Base-by-base conservation (phyloP, 2,113 vertebrate genomes). In the Beaufortia kweichowensis region DNA sequence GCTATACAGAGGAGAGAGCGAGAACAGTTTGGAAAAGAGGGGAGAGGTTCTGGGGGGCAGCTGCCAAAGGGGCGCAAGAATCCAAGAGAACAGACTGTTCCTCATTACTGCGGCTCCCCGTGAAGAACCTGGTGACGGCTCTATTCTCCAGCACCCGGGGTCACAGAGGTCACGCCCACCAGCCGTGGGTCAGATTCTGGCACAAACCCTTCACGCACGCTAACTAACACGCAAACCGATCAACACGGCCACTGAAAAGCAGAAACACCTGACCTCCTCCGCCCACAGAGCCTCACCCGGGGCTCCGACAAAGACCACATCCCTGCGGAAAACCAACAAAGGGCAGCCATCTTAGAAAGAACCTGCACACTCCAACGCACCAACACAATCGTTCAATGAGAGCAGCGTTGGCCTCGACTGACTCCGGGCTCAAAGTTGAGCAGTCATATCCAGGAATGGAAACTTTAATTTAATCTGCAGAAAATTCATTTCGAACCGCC, bases 51-150 rank as follows among this genome's bases (percentile, higher is more conserved):
- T 53, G 19, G 48, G 81, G 88, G 87, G 85, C 86, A 82, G 86
- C 53, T 79, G 85, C 88, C 80, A 86, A 85, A 88, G 85, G 90
- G 87, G 85, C 84, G 84, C 84, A 86, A 82, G 87, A 89, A 90
- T 91, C 86, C 77, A 82, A 84, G 79, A 81, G 85, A 89, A 90
- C 83, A 89, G 91, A 86, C 91, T 92, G 92, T 91, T 91, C 90
- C 89, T 91, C 82, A 82, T 86, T 86, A 86, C 79, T 76, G 61
- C 60, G 77, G 56, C 80, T 76, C 82, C 81, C 81, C 26, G 71
- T 69, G 71, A 79, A 71, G 76, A 46, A 41, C 53, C 78, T 73
- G 50, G 70, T 86, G 79, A 84, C 79, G 65, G 73, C 77, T 81
- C 83, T 79, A 79, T 79, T 78, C 77, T 74, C 59, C 61, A 56